Evolutionary conservation across 2,797 vertebrate genomes (phyloP), one percentile per base, ranked within the genome.

Genomic region (Coregonus ussuriensis): DNA sequence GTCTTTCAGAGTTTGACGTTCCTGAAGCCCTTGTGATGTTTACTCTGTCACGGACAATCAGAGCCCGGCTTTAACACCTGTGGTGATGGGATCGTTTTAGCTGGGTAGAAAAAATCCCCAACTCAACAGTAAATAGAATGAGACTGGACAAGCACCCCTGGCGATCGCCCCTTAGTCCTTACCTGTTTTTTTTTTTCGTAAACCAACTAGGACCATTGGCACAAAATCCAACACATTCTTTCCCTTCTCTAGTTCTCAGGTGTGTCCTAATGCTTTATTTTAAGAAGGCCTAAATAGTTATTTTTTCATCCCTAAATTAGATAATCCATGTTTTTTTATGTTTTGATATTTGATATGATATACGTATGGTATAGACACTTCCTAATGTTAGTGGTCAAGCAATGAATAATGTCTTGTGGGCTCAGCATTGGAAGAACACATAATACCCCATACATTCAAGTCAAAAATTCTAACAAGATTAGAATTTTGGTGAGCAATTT

Each of bases 41-140:
- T 86, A 83, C 88, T 88, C 90, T 93, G 93, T 94, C 93, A 94
- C 92, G 88, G 91, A 88, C 89, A 91, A 92, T 94, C 92, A 91
- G 87, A 87, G 87, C 84, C 73, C 31, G 33, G 85, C 76, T 88
- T 76, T 85, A 83, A 86, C 91, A 95, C 91, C 91, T 92, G 91
- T 89, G 84, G 85, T 91, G 93, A 93, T 86, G 88, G 87, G 90
- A 89, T 88, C 66, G 82, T 87, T 91, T 93, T 92, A 92, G 89
- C 90, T 83, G 80, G 88, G 84, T 74, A 86, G 11, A 11, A 62
- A 62, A 86, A 74, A 89, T 84, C 88, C 86, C 80, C 78, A 75
- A 74, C 59, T 84, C 59, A 47, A 73, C 83, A 82, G 78, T 68
- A 77, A 81, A 90, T 75, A 85, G 91, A 93, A 94, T 92, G 89